Conservation (phyloP, 2,888 invertebrate genomes). For the Horisme vitalbata region DNA sequence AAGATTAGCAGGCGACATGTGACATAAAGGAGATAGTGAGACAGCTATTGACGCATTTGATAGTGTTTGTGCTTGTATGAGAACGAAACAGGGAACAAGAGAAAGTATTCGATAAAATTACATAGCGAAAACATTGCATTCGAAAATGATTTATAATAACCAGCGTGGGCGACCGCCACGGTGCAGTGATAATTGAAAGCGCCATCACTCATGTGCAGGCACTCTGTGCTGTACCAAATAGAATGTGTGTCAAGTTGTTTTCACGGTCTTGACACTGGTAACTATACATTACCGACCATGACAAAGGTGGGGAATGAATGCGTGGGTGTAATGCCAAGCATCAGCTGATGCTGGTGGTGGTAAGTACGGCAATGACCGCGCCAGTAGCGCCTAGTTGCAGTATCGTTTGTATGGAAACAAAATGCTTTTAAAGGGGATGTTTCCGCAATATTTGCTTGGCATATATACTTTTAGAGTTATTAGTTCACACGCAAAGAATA, state of each 20-base stretch:
- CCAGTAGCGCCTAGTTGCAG: not conserved
- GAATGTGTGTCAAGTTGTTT: slow-evolving; percentile 74
- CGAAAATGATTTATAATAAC: slow-evolving; percentile 62
- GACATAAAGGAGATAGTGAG: slow-evolving; percentile 63
- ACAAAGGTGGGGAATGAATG: slow-evolving; percentile 47
- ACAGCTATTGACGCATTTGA: slow-evolving; percentile 58
- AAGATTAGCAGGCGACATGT: slow-evolving; percentile 62
- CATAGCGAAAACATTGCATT: slow-evolving; percentile 63
- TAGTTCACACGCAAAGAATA: slow-evolving; percentile 28
- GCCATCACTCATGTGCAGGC: slow-evolving; percentile 70
- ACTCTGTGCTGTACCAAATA: slow-evolving; percentile 58
- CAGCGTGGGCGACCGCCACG: slow-evolving; percentile 55
- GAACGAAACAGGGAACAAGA: slow-evolving; percentile 60
- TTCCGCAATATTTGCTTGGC: slow-evolving; percentile 26
- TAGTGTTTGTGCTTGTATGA: slow-evolving; percentile 52
- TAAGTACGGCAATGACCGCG: not conserved
- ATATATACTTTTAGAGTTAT: slow-evolving; percentile 20
- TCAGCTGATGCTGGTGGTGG: slow-evolving; percentile 7
- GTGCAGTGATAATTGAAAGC: slow-evolving; percentile 78
- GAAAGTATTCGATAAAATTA: slow-evolving; percentile 68
- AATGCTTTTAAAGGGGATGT: slow-evolving; percentile 14
- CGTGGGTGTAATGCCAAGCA: slow-evolving; percentile 23
- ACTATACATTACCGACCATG: slow-evolving; percentile 59
- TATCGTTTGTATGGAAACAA: too few species aligned
- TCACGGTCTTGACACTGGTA: slow-evolving; percentile 67